Evolutionary conservation across 2,113 vertebrate genomes (phyloP).

Genomic region (Stomatorhinus ivindoensis): DNA sequence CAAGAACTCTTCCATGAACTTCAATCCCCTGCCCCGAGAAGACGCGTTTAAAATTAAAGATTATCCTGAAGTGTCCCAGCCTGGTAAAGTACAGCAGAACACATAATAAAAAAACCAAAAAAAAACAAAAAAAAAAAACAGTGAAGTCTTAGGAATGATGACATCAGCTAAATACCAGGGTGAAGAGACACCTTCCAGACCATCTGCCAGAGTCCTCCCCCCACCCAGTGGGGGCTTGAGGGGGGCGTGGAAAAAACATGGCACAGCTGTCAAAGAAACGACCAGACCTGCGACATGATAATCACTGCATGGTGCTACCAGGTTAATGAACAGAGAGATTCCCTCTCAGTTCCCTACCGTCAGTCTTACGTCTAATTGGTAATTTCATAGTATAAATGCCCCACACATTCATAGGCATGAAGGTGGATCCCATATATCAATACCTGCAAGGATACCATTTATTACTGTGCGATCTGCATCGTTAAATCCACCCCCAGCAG

Average conservation of each 20-base stretch:
- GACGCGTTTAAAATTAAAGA: not conserved
- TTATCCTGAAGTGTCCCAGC: not conserved
- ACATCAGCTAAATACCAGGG: not conserved
- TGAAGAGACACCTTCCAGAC: not conserved
- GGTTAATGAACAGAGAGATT: not conserved
- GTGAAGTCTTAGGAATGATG: not conserved
- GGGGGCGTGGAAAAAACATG: not conserved
- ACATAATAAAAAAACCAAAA: not conserved
- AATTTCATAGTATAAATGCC: not conserved
- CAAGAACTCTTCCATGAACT: not conserved
- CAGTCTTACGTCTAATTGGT: not conserved
- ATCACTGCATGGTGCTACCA: not conserved
- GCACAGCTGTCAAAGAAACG: not conserved
- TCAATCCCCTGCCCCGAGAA: not conserved
- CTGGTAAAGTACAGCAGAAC: not conserved
- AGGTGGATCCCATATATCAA: not conserved
- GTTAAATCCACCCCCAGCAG: not conserved
- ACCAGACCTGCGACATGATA: not conserved
- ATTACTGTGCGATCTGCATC: not conserved
- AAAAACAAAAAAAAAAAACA: not conserved
- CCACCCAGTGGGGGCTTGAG: not conserved
- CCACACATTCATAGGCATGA: not conserved
- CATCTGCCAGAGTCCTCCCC: not conserved
- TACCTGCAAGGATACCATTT: not conserved
- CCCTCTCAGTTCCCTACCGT: not conserved